These are phyloP conservation scores for Spodoptera exigua DNA, from an alignment of 2,888 invertebrate genomes.

Conservation along the genomic window DNA sequence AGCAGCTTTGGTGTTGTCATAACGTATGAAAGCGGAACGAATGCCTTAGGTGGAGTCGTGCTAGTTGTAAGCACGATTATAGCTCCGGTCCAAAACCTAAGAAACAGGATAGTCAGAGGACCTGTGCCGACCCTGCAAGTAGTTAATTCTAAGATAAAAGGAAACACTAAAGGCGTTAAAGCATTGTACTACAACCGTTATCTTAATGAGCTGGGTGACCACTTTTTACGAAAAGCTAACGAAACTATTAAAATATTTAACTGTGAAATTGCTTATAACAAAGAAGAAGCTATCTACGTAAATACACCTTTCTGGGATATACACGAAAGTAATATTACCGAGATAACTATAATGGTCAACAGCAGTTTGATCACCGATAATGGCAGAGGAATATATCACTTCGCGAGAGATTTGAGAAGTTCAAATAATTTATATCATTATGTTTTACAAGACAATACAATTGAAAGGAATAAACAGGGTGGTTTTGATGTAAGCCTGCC, in stretches of 20 bases:
- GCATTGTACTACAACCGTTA: slow-evolving; percentile 96
- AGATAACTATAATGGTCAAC: slow-evolving; percentile 96
- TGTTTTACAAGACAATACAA: slow-evolving; percentile 94
- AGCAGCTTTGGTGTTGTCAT: slow-evolving; percentile 94
- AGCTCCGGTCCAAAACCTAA: slow-evolving; percentile 92
- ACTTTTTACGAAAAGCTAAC: slow-evolving; percentile 95
- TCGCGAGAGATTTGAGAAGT: slow-evolving; percentile 97
- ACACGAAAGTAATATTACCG: slow-evolving; percentile 95
- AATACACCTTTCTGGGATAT: slow-evolving; percentile 96
- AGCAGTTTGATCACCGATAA: slow-evolving; percentile 96
- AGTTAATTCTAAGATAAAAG: slow-evolving; percentile 92
- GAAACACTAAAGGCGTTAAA: slow-evolving; percentile 94
- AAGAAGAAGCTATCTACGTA: slow-evolving; percentile 94
- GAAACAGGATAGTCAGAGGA: slow-evolving; percentile 93
- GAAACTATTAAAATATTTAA: slow-evolving; percentile 94
- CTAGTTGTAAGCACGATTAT: slow-evolving; percentile 93
- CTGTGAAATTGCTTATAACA: slow-evolving; percentile 94
- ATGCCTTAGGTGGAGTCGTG: slow-evolving; percentile 95
- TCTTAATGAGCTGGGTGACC: slow-evolving; percentile 95
- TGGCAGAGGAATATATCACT: slow-evolving; percentile 95
- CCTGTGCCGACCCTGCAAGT: slow-evolving; percentile 94
- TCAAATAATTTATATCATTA: slow-evolving; percentile 99
- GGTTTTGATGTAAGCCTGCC: slow-evolving; percentile 97
- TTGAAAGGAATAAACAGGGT: slow-evolving; percentile 95
- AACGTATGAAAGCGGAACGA: slow-evolving; percentile 93